These are phyloP conservation scores for Lepus europaeus DNA, from an alignment of 2,113 vertebrate species.

Conservation along the genomic window DNA sequence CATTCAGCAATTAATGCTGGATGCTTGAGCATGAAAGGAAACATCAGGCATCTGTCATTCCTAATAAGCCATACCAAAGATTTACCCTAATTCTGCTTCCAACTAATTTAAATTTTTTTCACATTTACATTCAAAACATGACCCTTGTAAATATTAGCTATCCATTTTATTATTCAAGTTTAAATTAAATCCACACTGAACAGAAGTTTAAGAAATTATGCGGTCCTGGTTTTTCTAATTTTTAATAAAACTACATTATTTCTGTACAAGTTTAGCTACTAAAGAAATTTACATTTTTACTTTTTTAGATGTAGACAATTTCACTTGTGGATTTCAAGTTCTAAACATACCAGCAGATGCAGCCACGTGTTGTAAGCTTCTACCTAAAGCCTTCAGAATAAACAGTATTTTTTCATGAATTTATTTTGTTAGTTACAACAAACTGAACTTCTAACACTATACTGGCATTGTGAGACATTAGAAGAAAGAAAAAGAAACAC, in stretches of 20 bases:
- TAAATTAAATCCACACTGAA: background rate
- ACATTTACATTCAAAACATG: background rate
- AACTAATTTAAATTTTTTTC: background rate
- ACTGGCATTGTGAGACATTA: background rate
- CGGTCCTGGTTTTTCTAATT: background rate
- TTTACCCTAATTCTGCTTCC: background rate
- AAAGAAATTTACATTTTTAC: background rate
- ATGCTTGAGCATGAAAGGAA: background rate
- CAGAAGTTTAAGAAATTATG: background rate
- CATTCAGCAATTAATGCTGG: background rate
- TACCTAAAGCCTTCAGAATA: background rate
- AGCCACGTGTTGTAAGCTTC: slow-evolving; percentile 35
- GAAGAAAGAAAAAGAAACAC: background rate
- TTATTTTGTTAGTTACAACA: slow-evolving; percentile 15
- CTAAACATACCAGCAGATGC: slow-evolving; percentile 37
- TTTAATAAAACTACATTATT: background rate
- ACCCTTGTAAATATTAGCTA: background rate
- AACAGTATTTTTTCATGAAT: slow-evolving; percentile 6
- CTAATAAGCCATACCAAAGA: background rate
- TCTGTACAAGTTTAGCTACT: background rate
- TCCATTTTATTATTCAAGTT: background rate
- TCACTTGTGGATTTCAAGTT: background rate
- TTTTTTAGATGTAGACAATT: background rate
- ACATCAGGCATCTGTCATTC: background rate
- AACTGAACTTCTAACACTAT: slow-evolving; percentile 19